A percentile compares a stretch with the other conserved stretches of the same genome.
Evolutionary conservation across 2,797 vertebrate genomes (phyloP).

Genomic region (Ctenopoma kingsleyae): DNA sequence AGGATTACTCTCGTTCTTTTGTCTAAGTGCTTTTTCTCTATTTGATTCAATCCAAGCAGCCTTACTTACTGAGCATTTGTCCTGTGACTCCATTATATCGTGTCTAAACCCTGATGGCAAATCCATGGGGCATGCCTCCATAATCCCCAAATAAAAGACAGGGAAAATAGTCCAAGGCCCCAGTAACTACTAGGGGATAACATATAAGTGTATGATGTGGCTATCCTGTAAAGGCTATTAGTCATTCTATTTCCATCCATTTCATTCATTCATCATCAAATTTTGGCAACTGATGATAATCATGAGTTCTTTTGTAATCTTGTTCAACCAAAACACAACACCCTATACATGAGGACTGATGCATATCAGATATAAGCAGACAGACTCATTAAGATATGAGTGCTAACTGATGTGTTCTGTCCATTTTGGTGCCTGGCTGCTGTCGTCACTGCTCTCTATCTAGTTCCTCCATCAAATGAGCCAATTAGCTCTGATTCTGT

Average conservation of each 20-base stretch:
- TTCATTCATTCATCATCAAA: constrained; percentile 34
- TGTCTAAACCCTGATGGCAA: constrained; percentile 29
- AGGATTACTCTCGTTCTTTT: background rate
- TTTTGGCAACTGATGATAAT: constrained; percentile 21
- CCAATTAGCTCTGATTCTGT: constrained; percentile 39
- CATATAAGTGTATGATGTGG: constrained; percentile 16
- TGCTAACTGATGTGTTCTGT: constrained; percentile 5
- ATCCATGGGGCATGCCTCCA: constrained; percentile 45
- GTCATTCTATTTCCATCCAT: constrained; percentile 29
- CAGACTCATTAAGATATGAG: constrained; percentile 8
- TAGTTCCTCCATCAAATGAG: constrained; percentile 20
- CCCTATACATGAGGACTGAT: background rate
- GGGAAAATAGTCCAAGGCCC: constrained; percentile 29
- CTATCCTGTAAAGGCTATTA: constrained; percentile 17
- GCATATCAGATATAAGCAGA: background rate
- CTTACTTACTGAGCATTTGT: constrained; percentile 7
- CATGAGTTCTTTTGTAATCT: no score
- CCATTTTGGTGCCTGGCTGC: background rate
- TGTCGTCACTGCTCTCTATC: constrained; percentile 5
- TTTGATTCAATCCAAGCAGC: constrained; percentile 1
- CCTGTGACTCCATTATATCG: constrained; percentile 26
- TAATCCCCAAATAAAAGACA: constrained; percentile 59
- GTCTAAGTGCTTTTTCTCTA: background rate
- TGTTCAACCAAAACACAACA: no score
- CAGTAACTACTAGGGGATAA: constrained; percentile 41